Percentiles rank a stretch among this genome's conserved stretches.
Evolutionary conservation across 2,113 vertebrate genomes (phyloP).

Genomic region (Ivindomyrus marchei): DNA sequence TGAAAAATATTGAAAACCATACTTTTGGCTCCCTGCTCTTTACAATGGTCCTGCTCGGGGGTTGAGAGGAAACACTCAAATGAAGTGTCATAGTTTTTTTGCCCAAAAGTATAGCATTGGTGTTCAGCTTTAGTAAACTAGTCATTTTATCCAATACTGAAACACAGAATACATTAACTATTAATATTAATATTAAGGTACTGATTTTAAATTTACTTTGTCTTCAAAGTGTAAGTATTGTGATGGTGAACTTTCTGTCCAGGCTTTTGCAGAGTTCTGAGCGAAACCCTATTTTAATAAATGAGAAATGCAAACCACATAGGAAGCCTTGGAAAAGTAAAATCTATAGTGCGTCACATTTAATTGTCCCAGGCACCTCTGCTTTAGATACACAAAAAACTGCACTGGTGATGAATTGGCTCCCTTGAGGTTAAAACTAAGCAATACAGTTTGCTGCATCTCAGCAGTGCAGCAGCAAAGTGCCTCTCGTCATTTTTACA

Average conservation of each 20-base stretch:
- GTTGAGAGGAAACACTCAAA: background rate
- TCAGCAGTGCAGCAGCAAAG: conserved; percentile 19
- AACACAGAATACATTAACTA: background rate
- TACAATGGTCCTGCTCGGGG: background rate
- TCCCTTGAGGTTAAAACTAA: conserved; percentile 39
- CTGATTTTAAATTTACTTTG: background rate
- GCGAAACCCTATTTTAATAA: background rate
- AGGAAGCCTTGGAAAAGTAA: background rate
- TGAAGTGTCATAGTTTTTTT: background rate
- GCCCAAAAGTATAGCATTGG: background rate
- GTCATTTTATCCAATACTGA: background rate
- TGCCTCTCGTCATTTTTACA: background rate
- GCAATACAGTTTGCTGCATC: conserved; percentile 35
- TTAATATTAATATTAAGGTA: background rate
- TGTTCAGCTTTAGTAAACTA: background rate
- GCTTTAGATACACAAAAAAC: conserved; percentile 32
- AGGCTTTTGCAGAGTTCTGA: background rate
- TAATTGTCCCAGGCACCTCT: background rate
- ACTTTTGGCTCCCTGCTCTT: background rate
- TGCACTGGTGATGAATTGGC: conserved; percentile 50
- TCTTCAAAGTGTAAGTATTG: background rate
- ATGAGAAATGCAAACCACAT: background rate
- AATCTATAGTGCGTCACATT: background rate
- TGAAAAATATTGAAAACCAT: background rate
- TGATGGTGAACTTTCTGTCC: background rate